Base-by-base conservation (phyloP, 2,888 invertebrate genomes). In the Punctoribates punctum region DNA sequence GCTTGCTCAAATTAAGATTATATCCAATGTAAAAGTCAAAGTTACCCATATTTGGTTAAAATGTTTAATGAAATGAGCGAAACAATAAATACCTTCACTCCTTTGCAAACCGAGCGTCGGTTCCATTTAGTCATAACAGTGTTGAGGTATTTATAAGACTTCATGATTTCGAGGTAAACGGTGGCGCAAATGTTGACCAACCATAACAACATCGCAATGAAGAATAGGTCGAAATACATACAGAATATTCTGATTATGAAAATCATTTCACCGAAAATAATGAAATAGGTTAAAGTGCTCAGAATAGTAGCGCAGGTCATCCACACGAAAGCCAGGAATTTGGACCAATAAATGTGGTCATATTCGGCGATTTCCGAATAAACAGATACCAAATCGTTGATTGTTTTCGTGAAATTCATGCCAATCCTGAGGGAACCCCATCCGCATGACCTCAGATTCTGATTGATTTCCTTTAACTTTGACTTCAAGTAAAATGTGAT, bases 401-500 rank as follows among this genome's bases (percentile, higher is more conserved):
- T 25, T 1, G 25, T 48, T 5, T 42, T 25, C 5, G 3, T 1
- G 27, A 15, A 25, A 11, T 6, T 11, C 0, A 72, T 25, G 15
- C 5, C 2, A 20, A 6, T 25, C 0, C 17, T 9, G 34, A 1
- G 1, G 8, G 1, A 3, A 0, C n/a, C 1, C n/a, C 38, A 4
- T 29, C 9, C 13, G 51, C 29, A 27, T 62, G 27, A 25, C 8
- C 20, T 67, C 38, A 67, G 3, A 2, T 15, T 1, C 1, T 34
- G 0, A 9, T 67, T 67, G 3, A 67, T 9, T 67, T 67, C 65
- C 20, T 38, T 72, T 1, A 72, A 23, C 25, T 72, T 72, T 1
- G 48, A 48, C 15, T 72, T 72, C 42, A 72, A 38, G 25, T 72
- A 72, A 25, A 48, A 72, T 48, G 46, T 17, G 3, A 72, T 72